These are phyloP conservation scores for Pollenia labialis DNA, from an alignment of 2,888 invertebrate genomes.

Conservation along the genomic window DNA sequence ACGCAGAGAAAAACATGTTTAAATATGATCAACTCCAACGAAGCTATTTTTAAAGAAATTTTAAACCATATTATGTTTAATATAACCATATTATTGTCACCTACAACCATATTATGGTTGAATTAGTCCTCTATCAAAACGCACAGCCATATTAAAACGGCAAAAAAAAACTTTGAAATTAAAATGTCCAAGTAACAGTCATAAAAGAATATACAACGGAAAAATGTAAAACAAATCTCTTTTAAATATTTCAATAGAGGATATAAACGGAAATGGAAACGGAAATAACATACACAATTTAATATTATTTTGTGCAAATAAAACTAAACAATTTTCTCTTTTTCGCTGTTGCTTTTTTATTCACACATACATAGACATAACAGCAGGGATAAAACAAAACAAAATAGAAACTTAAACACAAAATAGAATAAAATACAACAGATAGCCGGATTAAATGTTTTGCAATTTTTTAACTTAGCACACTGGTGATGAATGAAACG, in stretches of 20 bases:
- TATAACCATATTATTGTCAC: too few relatives aligned
- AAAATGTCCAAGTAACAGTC: not conserved
- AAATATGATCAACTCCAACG: too few relatives aligned
- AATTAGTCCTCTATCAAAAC: too few relatives aligned
- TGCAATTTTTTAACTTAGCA: too few relatives aligned
- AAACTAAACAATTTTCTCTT: conserved; percentile 53
- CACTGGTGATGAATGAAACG: too few relatives aligned
- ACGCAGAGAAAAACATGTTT: too few relatives aligned
- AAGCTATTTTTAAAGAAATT: too few relatives aligned
- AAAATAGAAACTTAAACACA: conserved; percentile 3
- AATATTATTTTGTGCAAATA: conserved; percentile 8
- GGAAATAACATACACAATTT: conserved; percentile 47
- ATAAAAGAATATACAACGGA: not conserved
- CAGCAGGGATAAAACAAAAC: conserved; percentile 42
- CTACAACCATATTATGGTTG: too few relatives aligned
- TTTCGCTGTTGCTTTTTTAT: not conserved
- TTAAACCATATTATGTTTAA: too few relatives aligned
- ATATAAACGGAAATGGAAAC: conserved; percentile 46
- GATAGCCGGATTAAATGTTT: not conserved
- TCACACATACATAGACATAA: not conserved
- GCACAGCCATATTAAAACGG: too few relatives aligned
- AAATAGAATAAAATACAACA: conserved; percentile 5
- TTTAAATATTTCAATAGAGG: conserved; percentile 35
- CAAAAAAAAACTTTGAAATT: not conserved
- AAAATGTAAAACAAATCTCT: not conserved